phyloP scores from a whole-genome alignment of 2,888 invertebrate genomes.

The Cosmopolites sordidus region DNA sequence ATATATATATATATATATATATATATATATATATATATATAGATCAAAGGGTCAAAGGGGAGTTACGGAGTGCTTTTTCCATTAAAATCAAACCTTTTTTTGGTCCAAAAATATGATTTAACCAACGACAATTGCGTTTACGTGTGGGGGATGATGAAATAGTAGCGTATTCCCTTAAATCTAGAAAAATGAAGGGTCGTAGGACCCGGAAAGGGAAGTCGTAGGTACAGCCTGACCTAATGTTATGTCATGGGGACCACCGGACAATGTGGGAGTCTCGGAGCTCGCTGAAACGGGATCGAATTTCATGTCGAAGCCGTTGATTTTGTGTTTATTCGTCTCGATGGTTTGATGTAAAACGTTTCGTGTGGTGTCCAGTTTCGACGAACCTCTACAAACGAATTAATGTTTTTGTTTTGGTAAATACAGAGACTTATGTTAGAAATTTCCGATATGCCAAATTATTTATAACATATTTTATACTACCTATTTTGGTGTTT shows the following conservation, averaged over 20 bases:
- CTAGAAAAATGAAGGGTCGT: conserved; percentile 44
- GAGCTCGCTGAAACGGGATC: conserved; percentile 36
- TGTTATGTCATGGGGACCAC: conserved; percentile 20
- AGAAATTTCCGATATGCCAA: too few relatives aligned
- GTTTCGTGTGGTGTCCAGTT: conserved; percentile 9
- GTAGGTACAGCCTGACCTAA: conserved; percentile 44
- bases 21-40: too few relatives aligned
- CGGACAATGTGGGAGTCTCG: conserved; percentile 25
- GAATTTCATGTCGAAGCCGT: conserved; percentile 30
- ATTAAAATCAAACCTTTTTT: too few relatives aligned
- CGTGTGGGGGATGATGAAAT: conserved; percentile 8
- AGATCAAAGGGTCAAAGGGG: too few relatives aligned
- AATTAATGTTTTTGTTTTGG: too few relatives aligned
- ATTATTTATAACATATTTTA: too few relatives aligned
- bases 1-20: too few relatives aligned
- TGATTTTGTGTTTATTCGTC: conserved; percentile 30
- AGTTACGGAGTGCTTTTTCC: too few relatives aligned
- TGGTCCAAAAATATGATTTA: too few relatives aligned
- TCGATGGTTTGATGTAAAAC: conserved; percentile 25
- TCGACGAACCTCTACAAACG: too few relatives aligned
- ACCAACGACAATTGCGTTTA: background rate
- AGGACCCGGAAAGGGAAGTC: conserved; percentile 43
- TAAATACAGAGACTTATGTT: too few relatives aligned
- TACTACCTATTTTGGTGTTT: too few relatives aligned
- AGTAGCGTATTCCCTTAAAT: conserved; percentile 42